phyloP scores from a whole-genome alignment of 2,888 invertebrate species.

The Oligia strigilis region DNA sequence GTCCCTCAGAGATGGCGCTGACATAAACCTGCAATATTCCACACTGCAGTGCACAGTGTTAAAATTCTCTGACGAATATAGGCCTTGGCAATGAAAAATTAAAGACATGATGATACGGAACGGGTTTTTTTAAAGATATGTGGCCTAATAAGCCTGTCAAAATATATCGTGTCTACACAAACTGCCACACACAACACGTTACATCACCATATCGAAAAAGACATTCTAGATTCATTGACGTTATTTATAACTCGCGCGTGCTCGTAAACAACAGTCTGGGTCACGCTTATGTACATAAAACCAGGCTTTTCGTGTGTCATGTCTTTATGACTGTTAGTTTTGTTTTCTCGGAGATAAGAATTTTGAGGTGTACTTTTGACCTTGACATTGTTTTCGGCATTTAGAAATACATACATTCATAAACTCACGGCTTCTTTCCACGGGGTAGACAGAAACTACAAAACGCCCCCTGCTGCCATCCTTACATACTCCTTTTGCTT shows the following conservation, averaged over 20 bases:
- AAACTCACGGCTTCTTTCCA: not conserved
- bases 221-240: slow-evolving; percentile 61
- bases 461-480: not conserved
- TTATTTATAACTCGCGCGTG: slow-evolving; percentile 65
- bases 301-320: slow-evolving; percentile 27
- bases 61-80: too few species aligned
- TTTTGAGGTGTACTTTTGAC: slow-evolving; percentile 7
- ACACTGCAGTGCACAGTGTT: too few species aligned
- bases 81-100: too few species aligned
- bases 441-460: not conserved
- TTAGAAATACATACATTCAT: not conserved
- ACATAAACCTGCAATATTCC: too few species aligned
- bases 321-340: slow-evolving; percentile 36
- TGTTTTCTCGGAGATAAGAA: slow-evolving; percentile 30
- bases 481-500: not conserved
- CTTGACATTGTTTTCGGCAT: slow-evolving; percentile 24
- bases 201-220: slow-evolving; percentile 47
- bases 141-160: slow-evolving; percentile 16
- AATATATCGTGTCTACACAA: slow-evolving; percentile 10
- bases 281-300: slow-evolving; percentile 47
- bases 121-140: not conserved
- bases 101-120: too few species aligned
- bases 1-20: too few species aligned
- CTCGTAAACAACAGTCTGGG: slow-evolving; percentile 54
- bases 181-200: not conserved